Conservation (phyloP, 2,797 vertebrate genomes). For the Darevskia mixta region DNA sequence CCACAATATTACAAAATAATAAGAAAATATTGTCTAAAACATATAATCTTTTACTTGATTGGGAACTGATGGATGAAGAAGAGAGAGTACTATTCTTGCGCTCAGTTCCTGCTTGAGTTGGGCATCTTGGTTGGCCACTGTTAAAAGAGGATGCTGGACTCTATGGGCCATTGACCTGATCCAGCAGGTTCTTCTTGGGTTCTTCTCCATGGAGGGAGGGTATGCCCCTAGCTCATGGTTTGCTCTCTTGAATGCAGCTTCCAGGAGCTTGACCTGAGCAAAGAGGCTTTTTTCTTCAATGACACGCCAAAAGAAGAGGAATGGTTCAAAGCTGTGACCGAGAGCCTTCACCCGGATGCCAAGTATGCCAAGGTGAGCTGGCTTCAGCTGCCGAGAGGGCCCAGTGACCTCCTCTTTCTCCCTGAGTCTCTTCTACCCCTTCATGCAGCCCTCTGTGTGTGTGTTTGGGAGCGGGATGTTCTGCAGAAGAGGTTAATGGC, state of each 20-base stretch:
- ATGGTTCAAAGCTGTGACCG: slow-evolving; percentile 93
- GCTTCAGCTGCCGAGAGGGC: slow-evolving; percentile 1
- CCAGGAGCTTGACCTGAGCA: slow-evolving; percentile 98
- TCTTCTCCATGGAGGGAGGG: too few relatives aligned
- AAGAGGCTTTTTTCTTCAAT: slow-evolving; percentile 97
- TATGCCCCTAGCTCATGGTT: slow-evolving; percentile 12
- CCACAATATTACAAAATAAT: too few relatives aligned
- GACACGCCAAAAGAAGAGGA: slow-evolving; percentile 96
- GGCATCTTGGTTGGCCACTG: too few relatives aligned
- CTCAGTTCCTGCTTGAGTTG: too few relatives aligned
- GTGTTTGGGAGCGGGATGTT: background rate
- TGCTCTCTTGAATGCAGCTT: slow-evolving; percentile 83
- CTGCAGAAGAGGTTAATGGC: background rate
- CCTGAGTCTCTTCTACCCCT: slow-evolving; percentile 1
- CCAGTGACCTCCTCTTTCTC: background rate
- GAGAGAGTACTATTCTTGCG: too few relatives aligned
- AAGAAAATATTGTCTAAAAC: too few relatives aligned
- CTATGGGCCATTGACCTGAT: too few relatives aligned
- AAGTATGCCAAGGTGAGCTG: slow-evolving; percentile 94
- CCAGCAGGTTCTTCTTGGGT: too few relatives aligned
- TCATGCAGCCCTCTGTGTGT: too few relatives aligned
- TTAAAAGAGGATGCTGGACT: too few relatives aligned
- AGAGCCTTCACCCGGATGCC: slow-evolving; percentile 90
- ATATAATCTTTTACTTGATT: too few relatives aligned
- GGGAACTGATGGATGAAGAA: too few relatives aligned